Conservation (phyloP, 2,113 vertebrate species). For the Ageneiosus marmoratus region DNA sequence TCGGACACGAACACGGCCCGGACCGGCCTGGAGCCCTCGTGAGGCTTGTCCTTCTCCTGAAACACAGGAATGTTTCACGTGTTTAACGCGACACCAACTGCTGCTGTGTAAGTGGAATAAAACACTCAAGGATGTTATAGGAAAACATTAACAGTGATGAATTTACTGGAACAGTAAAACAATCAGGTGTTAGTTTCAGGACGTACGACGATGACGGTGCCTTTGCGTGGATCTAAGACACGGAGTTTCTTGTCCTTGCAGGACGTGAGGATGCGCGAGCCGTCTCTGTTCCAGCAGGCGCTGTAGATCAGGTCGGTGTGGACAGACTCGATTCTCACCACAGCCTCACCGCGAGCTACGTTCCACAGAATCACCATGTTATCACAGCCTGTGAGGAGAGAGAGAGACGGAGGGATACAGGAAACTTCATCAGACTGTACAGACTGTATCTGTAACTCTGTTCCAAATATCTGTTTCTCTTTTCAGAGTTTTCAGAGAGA, state of each 20-base stretch:
- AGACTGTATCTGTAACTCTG: too few relatives aligned
- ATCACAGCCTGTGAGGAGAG: constrained; percentile 77
- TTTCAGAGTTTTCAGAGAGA: too few relatives aligned
- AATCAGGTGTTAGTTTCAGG: background rate
- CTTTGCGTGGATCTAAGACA: constrained; percentile 80
- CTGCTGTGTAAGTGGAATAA: background rate
- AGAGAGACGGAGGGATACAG: background rate
- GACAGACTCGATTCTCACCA: constrained; percentile 77
- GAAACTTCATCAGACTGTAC: too few relatives aligned
- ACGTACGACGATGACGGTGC: constrained; percentile 75
- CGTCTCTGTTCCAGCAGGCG: constrained; percentile 83
- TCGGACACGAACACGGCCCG: constrained; percentile 77
- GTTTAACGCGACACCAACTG: background rate
- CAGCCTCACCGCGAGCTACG: constrained; percentile 73
- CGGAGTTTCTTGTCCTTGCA: constrained; percentile 85
- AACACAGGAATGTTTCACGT: background rate
- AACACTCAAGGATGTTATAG: background rate
- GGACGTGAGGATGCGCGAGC: constrained; percentile 80
- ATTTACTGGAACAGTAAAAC: background rate
- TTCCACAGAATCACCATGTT: constrained; percentile 87
- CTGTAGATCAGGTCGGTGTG: constrained; percentile 87
- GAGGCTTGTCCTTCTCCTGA: constrained; percentile 86
- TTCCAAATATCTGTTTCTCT: too few relatives aligned
- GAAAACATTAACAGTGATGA: background rate
- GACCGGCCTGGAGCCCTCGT: constrained; percentile 83